Evolutionary conservation across 2,888 invertebrate genomes (phyloP).

Genomic region (Drosophila mayaguana): DNA sequence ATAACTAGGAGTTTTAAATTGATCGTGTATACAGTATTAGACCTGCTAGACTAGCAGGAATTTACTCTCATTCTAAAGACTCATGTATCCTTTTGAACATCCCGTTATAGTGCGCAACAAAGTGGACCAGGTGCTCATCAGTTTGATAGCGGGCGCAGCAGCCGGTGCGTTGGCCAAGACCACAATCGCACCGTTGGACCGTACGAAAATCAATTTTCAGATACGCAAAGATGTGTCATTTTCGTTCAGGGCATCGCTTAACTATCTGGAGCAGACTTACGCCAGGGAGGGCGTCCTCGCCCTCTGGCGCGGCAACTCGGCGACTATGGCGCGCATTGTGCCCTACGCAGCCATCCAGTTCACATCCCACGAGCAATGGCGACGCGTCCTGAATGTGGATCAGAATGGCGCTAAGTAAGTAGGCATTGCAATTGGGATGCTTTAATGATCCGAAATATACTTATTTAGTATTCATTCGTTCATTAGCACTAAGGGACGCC

Average conservation of each 20-base stretch:
- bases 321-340: conserved; percentile 98
- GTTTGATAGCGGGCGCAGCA: conserved; percentile 94
- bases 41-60: neutral
- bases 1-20: neutral
- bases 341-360: conserved; percentile 99
- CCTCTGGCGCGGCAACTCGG: conserved; percentile 99
- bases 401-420: conserved; percentile 86
- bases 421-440: neutral
- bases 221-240: conserved; percentile 90
- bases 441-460: neutral
- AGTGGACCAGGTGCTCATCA: conserved; percentile 90
- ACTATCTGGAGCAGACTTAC: conserved; percentile 89
- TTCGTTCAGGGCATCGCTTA: conserved; percentile 89
- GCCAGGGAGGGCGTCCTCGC: conserved; percentile 92
- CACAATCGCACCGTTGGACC: conserved; percentile 97
- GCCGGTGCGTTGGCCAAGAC: conserved; percentile 99
- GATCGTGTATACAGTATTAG: neutral
- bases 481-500: conserved; percentile 82
- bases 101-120: conserved; percentile 84
- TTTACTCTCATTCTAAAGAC: neutral
- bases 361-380: conserved; percentile 99
- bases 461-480: neutral
- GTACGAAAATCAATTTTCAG: conserved; percentile 99
- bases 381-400: conserved; percentile 91
- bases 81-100: neutral